Evolutionary conservation across 2,113 vertebrate species (phyloP).

Genomic region (Syrmaticus mikado): DNA sequence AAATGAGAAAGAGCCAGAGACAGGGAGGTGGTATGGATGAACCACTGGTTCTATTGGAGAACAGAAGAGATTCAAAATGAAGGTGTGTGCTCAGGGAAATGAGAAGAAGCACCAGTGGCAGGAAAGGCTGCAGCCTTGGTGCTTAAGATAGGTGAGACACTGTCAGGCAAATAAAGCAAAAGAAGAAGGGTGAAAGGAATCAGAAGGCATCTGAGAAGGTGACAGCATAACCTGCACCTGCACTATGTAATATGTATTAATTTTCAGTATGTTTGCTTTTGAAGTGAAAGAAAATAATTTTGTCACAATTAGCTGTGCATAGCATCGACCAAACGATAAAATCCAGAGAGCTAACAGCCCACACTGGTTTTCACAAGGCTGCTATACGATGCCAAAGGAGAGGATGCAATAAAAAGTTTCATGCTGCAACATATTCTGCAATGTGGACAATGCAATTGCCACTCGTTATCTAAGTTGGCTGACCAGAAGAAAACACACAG

Average conservation of each 20-base stretch:
- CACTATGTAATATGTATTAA: not conserved
- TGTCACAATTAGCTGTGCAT: not conserved
- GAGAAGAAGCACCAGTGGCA: not conserved
- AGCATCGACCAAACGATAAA: accelerated
- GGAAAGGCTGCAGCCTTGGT: slow-evolving; percentile 21
- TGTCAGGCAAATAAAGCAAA: not conserved
- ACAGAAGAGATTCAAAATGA: not conserved
- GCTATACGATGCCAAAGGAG: not conserved
- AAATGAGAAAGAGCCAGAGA: not conserved
- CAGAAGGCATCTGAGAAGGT: not conserved
- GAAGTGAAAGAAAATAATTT: not conserved
- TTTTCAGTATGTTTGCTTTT: not conserved
- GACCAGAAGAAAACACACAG: not conserved
- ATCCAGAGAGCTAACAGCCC: not conserved
- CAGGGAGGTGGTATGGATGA: not conserved
- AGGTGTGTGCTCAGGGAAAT: not conserved
- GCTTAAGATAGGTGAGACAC: slow-evolving; percentile 5
- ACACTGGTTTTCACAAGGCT: not conserved
- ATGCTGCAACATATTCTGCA: not conserved
- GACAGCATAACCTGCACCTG: not conserved
- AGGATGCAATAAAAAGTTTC: not conserved
- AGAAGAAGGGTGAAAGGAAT: not conserved
- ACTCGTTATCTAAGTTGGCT: not conserved
- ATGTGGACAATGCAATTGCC: not conserved
- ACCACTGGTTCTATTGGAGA: not conserved